phyloP scores from a whole-genome alignment of 2,888 invertebrate genomes.

The Dicyrtoma fusca region DNA sequence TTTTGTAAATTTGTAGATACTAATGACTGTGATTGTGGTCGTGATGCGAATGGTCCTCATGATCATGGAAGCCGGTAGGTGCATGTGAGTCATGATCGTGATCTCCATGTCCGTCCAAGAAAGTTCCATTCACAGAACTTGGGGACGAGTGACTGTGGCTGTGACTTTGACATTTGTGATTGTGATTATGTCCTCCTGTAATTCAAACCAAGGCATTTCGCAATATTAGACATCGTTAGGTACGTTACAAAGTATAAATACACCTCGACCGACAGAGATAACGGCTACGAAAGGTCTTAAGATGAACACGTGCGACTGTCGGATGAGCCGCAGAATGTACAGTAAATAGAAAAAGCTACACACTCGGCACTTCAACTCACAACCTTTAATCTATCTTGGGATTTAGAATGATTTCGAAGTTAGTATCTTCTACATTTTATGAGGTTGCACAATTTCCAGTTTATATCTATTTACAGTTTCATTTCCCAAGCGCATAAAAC shows the following conservation, averaged over 20 bases:
- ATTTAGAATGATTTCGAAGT: too few species aligned
- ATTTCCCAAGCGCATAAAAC: too few species aligned
- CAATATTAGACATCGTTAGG: neutral
- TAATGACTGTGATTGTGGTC: conserved; percentile 45
- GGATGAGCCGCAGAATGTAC: neutral
- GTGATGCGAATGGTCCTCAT: conserved; percentile 38
- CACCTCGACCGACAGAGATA: neutral
- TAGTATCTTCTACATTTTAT: too few species aligned
- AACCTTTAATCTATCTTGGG: too few species aligned
- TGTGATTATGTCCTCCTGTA: conserved; percentile 31
- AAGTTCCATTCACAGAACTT: conserved; percentile 25
- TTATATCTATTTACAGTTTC: too few species aligned
- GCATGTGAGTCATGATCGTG: conserved; percentile 40
- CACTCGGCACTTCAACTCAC: too few species aligned
- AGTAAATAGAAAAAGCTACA: neutral
- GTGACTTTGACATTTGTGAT: conserved; percentile 7
- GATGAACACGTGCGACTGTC: neutral
- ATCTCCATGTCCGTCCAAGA: conserved; percentile 38
- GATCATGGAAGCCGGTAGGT: conserved; percentile 16
- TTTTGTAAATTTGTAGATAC: neutral
- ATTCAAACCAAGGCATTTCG: neutral
- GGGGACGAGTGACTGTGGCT: conserved; percentile 32
- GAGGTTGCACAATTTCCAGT: too few species aligned
- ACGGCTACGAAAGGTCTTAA: neutral
- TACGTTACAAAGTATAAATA: neutral